These are phyloP conservation scores for Oenanthe melanoleuca DNA, from an alignment of 2,113 vertebrate species.

Conservation along the genomic window DNA sequence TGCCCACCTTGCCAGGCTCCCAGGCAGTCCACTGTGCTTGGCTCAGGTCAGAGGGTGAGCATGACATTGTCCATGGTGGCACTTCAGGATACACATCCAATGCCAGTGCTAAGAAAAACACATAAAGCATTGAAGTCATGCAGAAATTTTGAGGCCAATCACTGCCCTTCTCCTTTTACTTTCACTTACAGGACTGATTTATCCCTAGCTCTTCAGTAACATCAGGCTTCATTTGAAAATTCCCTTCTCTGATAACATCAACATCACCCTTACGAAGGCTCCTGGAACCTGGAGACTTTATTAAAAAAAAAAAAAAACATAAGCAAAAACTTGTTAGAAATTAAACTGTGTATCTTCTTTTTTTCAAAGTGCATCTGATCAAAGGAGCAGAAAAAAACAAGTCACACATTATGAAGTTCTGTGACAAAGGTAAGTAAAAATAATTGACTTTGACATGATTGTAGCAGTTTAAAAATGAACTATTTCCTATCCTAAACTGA, in stretches of 20 bases:
- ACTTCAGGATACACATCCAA: background rate
- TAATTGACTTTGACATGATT: background rate
- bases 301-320: background rate
- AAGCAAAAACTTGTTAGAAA: background rate
- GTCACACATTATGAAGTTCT: background rate
- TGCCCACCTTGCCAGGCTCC: constrained; percentile 54
- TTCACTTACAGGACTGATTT: constrained; percentile 24
- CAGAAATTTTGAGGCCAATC: background rate
- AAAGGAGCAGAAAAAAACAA: background rate
- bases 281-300: constrained; percentile 34
- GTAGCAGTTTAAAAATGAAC: background rate
- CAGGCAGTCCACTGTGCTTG: background rate
- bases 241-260: background rate
- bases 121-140: background rate
- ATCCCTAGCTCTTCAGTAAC: background rate
- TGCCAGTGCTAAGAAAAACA: background rate
- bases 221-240: background rate
- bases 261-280: background rate
- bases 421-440: background rate
- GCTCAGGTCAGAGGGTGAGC: background rate
- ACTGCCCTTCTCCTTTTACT: background rate
- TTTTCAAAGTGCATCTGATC: background rate
- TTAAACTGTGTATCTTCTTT: background rate
- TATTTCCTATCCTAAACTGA: background rate
- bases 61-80: background rate